Percentiles rank a stretch among this genome's conserved stretches.
These are phyloP conservation scores for Mesocricetus auratus DNA, from an alignment of 2,113 vertebrate genomes.

Conservation along the genomic window DNA sequence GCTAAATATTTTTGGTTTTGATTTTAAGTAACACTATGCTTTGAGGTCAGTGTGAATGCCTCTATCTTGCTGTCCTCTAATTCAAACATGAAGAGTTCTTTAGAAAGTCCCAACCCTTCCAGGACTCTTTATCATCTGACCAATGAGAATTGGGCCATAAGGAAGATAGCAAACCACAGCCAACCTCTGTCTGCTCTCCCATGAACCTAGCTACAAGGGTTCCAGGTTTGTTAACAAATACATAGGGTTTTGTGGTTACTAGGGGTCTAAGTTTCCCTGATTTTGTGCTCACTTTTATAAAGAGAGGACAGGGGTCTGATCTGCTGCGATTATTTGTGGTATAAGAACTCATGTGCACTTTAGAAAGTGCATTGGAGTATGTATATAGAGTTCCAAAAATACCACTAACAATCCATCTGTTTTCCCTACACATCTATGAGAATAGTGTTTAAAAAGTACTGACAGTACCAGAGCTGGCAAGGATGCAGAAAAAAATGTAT, in stretches of 20 bases:
- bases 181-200: background rate
- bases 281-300: slow-evolving; percentile 43
- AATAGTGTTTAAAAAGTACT: background rate
- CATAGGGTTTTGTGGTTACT: background rate
- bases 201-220: background rate
- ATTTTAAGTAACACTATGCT: background rate
- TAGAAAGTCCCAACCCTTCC: background rate
- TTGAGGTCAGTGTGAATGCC: background rate
- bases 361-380: background rate
- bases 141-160: slow-evolving; percentile 12
- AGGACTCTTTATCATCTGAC: background rate
- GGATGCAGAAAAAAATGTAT: slow-evolving; percentile 3
- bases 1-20: background rate
- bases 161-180: background rate
- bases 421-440: slow-evolving; percentile 52
- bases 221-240: slow-evolving; percentile 33
- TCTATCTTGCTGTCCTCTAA: background rate
- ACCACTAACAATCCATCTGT: slow-evolving; percentile 40
- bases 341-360: background rate
- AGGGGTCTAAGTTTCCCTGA: slow-evolving; percentile 21
- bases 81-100: background rate
- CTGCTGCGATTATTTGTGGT: background rate
- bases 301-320: slow-evolving; percentile 3
- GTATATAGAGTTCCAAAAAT: slow-evolving; percentile 7
- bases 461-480: background rate